Evolutionary conservation across 1,140 invertebrate genomes (phyloP).

Genomic region (Bombus sylvicola): DNA sequence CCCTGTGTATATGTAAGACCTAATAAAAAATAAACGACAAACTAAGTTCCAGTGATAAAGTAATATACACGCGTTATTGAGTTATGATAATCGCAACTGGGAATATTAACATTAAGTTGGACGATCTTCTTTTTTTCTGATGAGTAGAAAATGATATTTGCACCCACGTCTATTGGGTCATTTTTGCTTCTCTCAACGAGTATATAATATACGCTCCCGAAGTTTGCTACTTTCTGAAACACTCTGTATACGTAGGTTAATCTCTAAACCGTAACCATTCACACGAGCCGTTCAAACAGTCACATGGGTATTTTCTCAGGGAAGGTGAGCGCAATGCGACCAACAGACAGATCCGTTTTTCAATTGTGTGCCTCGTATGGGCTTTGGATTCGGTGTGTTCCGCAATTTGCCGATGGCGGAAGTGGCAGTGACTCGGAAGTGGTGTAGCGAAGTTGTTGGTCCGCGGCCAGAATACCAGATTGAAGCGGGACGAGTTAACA

Average conservation of each 20-base stretch:
- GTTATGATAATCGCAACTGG: too few species aligned
- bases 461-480: background rate
- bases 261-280: conserved; percentile 71
- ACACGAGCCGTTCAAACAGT: conserved; percentile 57
- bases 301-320: conserved; percentile 73
- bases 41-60: too few species aligned
- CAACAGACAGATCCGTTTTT: conserved; percentile 30
- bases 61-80: too few species aligned
- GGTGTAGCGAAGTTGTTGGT: background rate
- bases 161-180: background rate
- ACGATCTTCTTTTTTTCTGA: too few species aligned
- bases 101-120: too few species aligned
- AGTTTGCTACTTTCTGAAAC: background rate
- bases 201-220: background rate
- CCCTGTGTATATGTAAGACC: background rate
- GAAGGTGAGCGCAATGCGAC: conserved; percentile 57
- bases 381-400: conserved; percentile 2
- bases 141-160: background rate
- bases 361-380: conserved; percentile 35
- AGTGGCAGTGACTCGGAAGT: background rate
- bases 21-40: too few species aligned
- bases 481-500: background rate
- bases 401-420: conserved; percentile 6
- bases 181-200: background rate
- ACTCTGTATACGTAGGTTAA: conserved; percentile 22